Percentiles rank a stretch among this genome's conserved stretches.
Evolutionary conservation across 2,888 invertebrate species (phyloP).

Genomic region (Lycocerus yunnanus): DNA sequence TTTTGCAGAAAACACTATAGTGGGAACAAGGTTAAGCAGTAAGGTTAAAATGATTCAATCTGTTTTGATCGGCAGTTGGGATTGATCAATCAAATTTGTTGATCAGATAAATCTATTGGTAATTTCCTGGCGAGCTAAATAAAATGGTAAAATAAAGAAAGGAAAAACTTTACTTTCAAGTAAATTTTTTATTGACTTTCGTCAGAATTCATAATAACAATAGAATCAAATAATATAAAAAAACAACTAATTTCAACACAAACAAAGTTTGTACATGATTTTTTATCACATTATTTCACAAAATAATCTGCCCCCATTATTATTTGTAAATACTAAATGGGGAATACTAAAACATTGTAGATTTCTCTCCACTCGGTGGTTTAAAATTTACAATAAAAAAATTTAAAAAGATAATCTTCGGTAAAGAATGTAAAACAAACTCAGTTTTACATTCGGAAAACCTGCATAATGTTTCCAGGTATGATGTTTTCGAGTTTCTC

Average conservation of each 20-base stretch:
- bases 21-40: too few species aligned
- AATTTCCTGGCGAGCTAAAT: too few species aligned
- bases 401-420: background rate
- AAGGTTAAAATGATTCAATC: too few species aligned
- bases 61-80: too few species aligned
- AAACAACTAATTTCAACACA: background rate
- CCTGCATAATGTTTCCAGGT: slow-evolving; percentile 78
- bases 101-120: too few species aligned
- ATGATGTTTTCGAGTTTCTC: slow-evolving; percentile 81
- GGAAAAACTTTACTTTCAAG: background rate
- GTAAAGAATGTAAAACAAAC: background rate
- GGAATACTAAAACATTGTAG: background rate
- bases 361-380: background rate
- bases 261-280: background rate
- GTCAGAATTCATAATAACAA: background rate
- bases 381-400: background rate
- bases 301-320: background rate
- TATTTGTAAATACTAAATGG: slow-evolving; percentile 43
- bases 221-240: background rate
- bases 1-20: too few species aligned
- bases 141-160: too few species aligned
- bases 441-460: background rate
- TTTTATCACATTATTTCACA: background rate
- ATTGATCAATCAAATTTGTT: too few species aligned
- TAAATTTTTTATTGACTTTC: background rate